Conservation (phyloP, 2,888 invertebrate species). For the Pristionchus arcanus region DNA sequence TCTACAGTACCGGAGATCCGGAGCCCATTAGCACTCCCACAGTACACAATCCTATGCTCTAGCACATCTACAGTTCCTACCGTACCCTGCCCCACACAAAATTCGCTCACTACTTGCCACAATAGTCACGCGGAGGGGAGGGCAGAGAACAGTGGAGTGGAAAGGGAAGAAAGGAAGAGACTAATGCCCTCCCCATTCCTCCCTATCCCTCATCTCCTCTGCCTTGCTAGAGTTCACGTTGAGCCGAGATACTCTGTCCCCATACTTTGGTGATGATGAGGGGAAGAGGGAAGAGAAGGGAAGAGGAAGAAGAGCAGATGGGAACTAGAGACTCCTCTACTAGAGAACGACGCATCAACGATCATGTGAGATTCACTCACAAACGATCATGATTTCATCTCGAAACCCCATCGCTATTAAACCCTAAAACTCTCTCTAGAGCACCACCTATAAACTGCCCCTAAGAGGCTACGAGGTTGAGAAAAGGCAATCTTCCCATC, state of each 20-base stretch:
- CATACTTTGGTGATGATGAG: neutral
- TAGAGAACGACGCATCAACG: neutral
- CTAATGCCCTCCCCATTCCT: neutral
- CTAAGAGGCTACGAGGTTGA: too few relatives aligned
- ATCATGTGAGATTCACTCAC: neutral
- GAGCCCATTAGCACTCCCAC: neutral
- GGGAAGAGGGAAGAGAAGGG: neutral
- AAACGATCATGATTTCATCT: neutral
- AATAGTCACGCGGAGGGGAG: conserved; percentile 4
- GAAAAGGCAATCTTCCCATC: neutral
- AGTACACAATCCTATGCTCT: neutral
- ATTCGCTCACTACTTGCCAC: neutral
- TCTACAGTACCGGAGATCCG: neutral
- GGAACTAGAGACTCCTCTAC: neutral
- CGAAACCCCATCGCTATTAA: neutral
- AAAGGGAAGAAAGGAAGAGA: conserved; percentile 9
- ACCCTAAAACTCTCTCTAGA: neutral
- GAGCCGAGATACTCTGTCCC: neutral
- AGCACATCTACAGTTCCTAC: neutral
- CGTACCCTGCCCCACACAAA: neutral
- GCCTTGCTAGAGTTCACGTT: neutral
- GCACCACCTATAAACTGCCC: too few relatives aligned
- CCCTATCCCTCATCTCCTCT: neutral
- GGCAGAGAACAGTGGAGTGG: conserved; percentile 12
- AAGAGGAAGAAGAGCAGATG: neutral